Conservation (phyloP, 2,888 invertebrate genomes). For the Eupithecia subfuscata region DNA sequence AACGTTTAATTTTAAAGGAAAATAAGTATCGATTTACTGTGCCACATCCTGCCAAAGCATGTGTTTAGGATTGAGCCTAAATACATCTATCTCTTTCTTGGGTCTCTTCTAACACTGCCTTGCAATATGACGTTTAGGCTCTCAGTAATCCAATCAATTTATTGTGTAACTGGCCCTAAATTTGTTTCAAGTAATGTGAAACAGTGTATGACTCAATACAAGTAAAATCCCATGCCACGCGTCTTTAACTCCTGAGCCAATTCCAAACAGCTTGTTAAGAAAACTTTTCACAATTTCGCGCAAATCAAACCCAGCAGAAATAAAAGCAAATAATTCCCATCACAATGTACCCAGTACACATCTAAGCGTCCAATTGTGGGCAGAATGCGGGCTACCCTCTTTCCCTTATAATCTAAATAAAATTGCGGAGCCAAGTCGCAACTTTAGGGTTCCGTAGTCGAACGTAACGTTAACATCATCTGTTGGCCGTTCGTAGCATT, state of each 20-base stretch:
- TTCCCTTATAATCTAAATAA: slow-evolving; percentile 45
- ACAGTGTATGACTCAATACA: no score
- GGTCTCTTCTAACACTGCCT: no score
- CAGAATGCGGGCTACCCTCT: slow-evolving; percentile 42
- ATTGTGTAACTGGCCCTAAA: no score
- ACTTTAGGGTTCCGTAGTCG: slow-evolving; percentile 19
- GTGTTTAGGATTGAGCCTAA: no score
- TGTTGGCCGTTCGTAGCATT: neutral
- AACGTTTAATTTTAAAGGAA: neutral
- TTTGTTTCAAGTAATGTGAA: no score
- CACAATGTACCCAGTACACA: slow-evolving; percentile 42
- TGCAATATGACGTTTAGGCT: no score
- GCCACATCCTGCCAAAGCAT: no score
- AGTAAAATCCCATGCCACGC: no score
- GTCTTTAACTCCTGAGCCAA: no score
- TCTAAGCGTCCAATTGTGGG: slow-evolving; percentile 39
- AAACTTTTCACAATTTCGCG: neutral
- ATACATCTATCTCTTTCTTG: no score
- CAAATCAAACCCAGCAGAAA: slow-evolving; percentile 16
- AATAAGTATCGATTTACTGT: no score
- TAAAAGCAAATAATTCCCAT: slow-evolving; percentile 35
- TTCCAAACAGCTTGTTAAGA: neutral
- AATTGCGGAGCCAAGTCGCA: slow-evolving; percentile 43
- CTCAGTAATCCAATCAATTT: no score
- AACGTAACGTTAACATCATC: slow-evolving; percentile 1